Percentiles rank a stretch among this genome's conserved stretches.
Conservation (phyloP, 2,113 vertebrate genomes). For the Dasyurus viverrinus region DNA sequence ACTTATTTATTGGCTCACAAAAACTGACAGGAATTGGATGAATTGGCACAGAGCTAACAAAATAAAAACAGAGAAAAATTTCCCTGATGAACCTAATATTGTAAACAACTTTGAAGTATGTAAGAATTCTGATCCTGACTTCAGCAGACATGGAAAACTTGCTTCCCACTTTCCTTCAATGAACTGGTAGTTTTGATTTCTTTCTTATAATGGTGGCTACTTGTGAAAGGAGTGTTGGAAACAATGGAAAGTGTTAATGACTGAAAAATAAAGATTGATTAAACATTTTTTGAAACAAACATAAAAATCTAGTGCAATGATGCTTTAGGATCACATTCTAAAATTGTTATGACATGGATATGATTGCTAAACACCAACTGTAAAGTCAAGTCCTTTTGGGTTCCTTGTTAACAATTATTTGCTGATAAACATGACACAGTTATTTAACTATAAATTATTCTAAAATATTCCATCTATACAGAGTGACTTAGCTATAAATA, state of each 20-base stretch:
- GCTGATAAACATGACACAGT: not conserved
- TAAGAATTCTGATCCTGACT: too few species aligned
- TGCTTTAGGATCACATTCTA: too few species aligned
- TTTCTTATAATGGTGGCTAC: not conserved
- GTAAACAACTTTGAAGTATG: not conserved
- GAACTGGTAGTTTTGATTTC: not conserved
- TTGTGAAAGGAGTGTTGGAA: not conserved
- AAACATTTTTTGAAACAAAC: too few species aligned
- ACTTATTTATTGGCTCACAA: not conserved
- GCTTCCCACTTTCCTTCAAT: too few species aligned
- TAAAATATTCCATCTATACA: not conserved
- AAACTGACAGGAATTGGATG: not conserved
- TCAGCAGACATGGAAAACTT: too few species aligned
- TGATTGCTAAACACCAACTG: not conserved
- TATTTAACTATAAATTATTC: not conserved
- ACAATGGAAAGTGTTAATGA: too few species aligned
- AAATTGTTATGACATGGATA: not conserved
- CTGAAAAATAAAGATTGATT: too few species aligned
- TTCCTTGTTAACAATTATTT: not conserved
- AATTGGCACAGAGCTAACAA: not conserved
- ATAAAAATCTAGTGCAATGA: too few species aligned
- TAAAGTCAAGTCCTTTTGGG: not conserved
- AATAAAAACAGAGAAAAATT: not conserved
- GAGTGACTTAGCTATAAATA: not conserved
- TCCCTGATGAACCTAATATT: not conserved